Percentiles rank a stretch among this genome's conserved stretches.
Evolutionary conservation across 2,888 invertebrate genomes (phyloP).

Genomic region (Meiosimyza platycephala): DNA sequence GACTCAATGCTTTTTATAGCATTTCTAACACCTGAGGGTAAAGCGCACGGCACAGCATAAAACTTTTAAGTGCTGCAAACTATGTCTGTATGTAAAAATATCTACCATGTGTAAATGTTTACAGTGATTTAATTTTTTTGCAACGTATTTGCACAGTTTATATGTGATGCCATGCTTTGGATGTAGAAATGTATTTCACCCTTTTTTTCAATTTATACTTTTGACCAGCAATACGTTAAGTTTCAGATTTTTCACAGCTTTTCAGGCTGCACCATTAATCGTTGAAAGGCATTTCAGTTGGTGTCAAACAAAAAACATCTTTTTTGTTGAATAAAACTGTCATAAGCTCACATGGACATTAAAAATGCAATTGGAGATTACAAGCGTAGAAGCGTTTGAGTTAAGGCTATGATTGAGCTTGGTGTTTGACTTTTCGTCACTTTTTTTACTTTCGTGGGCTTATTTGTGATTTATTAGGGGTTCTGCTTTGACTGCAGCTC

Average conservation of each 20-base stretch:
- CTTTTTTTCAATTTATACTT: neutral
- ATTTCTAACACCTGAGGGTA: conserved; percentile 33
- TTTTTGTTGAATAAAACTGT: too few relatives aligned
- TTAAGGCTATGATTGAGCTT: too few relatives aligned
- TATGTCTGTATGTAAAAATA: neutral
- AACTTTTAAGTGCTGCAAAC: conserved; percentile 29
- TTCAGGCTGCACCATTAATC: conserved; percentile 1
- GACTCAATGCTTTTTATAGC: conserved; percentile 25
- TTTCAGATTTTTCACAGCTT: conserved; percentile 16
- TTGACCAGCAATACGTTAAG: conserved; percentile 2
- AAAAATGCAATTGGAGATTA: too few relatives aligned
- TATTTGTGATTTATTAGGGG: too few relatives aligned
- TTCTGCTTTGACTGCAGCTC: too few relatives aligned
- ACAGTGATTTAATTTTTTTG: conserved; percentile 19
- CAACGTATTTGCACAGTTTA: neutral
- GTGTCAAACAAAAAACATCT: too few relatives aligned
- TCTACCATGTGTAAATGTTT: neutral
- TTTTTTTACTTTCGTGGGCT: too few relatives aligned
- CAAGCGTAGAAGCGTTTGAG: too few relatives aligned
- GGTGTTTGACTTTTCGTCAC: too few relatives aligned
- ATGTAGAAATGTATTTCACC: neutral
- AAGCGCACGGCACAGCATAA: neutral
- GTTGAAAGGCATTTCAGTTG: neutral
- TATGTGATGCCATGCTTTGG: neutral
- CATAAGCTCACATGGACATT: too few relatives aligned